Conservation (phyloP, 2,113 vertebrate species). For the Bubalus kerabau region DNA sequence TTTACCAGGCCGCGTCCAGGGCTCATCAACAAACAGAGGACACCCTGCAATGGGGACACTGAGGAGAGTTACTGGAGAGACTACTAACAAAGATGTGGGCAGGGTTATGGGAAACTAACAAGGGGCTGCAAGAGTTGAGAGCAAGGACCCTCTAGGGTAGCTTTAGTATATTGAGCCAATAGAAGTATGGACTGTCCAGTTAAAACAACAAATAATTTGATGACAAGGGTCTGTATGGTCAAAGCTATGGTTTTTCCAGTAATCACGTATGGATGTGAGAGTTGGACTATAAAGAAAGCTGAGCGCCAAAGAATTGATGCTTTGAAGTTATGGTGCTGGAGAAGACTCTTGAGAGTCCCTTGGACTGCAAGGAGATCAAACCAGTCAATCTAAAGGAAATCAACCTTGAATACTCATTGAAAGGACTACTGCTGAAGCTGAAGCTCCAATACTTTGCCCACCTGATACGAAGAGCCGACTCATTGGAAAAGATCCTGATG, state of each 20-base stretch:
- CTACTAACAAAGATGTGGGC: not conserved
- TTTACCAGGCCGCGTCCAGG: not conserved
- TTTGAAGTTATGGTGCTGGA: not conserved
- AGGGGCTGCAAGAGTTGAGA: not conserved
- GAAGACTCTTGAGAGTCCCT: not conserved
- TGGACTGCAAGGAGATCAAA: not conserved
- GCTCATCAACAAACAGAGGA: not conserved
- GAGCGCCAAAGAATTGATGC: not conserved
- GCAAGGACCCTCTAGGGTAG: not conserved
- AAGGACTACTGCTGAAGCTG: not conserved
- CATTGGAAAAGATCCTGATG: not conserved
- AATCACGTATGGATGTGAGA: not conserved
- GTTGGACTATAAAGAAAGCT: not conserved
- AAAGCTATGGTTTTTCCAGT: not conserved
- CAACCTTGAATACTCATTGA: not conserved
- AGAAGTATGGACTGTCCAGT: not conserved
- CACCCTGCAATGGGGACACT: not conserved
- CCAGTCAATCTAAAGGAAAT: not conserved
- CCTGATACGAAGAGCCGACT: not conserved
- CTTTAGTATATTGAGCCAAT: not conserved
- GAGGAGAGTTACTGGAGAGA: not conserved
- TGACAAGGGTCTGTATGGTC: accelerated
- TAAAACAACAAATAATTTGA: not conserved
- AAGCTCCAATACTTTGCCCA: not conserved
- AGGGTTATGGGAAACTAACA: not conserved